These are phyloP conservation scores for Drosophila pandora DNA, from an alignment of 1,140 invertebrate genomes.

Conservation along the genomic window DNA sequence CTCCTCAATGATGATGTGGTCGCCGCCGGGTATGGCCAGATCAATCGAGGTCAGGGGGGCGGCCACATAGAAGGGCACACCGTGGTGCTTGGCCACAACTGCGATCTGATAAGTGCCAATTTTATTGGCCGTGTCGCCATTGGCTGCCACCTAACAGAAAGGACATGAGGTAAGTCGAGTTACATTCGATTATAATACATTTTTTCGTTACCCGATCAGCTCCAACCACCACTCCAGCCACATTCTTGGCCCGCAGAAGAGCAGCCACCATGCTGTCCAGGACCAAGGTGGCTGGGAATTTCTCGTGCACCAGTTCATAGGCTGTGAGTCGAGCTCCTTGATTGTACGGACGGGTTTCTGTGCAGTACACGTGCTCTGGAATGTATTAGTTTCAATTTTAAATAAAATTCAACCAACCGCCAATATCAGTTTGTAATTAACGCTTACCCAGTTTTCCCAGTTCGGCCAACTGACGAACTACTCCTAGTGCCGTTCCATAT, in stretches of 20 bases:
- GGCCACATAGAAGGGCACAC: slow-evolving; percentile 97
- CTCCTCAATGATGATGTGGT: slow-evolving; percentile 97
- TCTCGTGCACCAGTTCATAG: slow-evolving; percentile 96
- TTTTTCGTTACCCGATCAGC: slow-evolving; percentile 90
- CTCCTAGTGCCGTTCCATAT: slow-evolving; percentile 98
- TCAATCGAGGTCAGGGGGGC: slow-evolving; percentile 97
- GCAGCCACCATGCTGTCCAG: slow-evolving; percentile 98
- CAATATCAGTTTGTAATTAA: background rate
- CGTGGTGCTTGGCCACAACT: slow-evolving; percentile 94
- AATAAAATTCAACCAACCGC: background rate
- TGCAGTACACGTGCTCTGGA: slow-evolving; percentile 95
- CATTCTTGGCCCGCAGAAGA: slow-evolving; percentile 92
- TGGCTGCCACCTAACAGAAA: slow-evolving; percentile 89
- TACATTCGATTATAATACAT: no score
- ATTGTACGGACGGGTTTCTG: slow-evolving; percentile 99
- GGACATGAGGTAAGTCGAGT: slow-evolving; percentile 1
- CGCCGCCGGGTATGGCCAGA: slow-evolving; percentile 90
- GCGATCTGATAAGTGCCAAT: slow-evolving; percentile 99
- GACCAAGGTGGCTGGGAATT: slow-evolving; percentile 96
- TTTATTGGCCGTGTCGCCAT: slow-evolving; percentile 99
- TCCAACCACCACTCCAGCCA: slow-evolving; percentile 93
- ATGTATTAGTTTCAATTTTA: background rate
- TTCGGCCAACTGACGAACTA: slow-evolving; percentile 92
- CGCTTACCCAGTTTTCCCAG: slow-evolving; percentile 89
- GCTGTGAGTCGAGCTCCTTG: slow-evolving; percentile 98